These are phyloP conservation scores for Portevinia maculata DNA, from an alignment of 2,888 invertebrate genomes.

Conservation along the genomic window DNA sequence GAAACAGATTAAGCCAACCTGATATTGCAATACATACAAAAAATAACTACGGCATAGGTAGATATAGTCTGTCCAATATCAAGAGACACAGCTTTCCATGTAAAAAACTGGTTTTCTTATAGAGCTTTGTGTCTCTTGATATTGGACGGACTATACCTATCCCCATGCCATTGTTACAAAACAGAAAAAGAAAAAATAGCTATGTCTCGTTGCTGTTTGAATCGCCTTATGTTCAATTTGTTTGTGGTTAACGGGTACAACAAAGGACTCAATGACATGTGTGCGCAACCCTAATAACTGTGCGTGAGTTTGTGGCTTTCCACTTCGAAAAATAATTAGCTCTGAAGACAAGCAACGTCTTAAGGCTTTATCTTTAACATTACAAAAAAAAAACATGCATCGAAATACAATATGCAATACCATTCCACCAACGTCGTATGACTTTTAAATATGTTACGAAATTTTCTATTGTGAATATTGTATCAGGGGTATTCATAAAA, in stretches of 20 bases:
- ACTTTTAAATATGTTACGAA: slow-evolving; percentile 31
- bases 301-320: slow-evolving; percentile 15
- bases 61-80: too few species aligned
- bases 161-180: slow-evolving; percentile 6
- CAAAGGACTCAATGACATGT: slow-evolving; percentile 4
- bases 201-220: neutral
- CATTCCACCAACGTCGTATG: neutral
- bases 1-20: too few species aligned
- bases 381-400: slow-evolving; percentile 12
- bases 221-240: slow-evolving; percentile 19
- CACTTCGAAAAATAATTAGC: slow-evolving; percentile 13
- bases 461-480: too few species aligned
- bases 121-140: too few species aligned
- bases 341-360: neutral
- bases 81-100: too few species aligned
- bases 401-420: slow-evolving; percentile 8
- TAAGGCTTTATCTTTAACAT: slow-evolving; percentile 13
- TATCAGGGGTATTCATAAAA: too few species aligned
- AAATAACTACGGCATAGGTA: too few species aligned
- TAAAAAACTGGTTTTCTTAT: too few species aligned
- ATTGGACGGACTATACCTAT: too few species aligned
- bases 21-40: too few species aligned
- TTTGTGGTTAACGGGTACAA: slow-evolving; percentile 23
- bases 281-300: neutral
- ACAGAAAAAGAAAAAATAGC: neutral